phyloP scores from a whole-genome alignment of 2,888 invertebrate species.

The Lasioglossum villosulum region DNA sequence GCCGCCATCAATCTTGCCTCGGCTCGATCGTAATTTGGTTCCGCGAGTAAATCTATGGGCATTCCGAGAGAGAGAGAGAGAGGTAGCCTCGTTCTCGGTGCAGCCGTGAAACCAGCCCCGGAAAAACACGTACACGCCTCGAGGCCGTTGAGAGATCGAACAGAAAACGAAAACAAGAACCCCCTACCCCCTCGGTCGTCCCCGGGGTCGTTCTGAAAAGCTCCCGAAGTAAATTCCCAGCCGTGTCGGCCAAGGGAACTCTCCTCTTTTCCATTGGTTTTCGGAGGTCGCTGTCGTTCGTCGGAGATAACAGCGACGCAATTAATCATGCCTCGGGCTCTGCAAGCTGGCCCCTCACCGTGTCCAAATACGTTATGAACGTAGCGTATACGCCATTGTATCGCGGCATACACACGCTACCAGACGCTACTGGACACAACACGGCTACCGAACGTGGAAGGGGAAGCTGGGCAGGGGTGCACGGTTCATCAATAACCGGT shows the following conservation, averaged over 20 bases:
- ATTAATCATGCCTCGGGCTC: slow-evolving; percentile 62
- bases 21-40: not conserved
- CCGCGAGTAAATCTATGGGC: not conserved
- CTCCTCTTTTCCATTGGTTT: slow-evolving; percentile 19
- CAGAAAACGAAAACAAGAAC: not conserved
- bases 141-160: not conserved
- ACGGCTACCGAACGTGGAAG: slow-evolving; percentile 32
- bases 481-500: slow-evolving; percentile 74
- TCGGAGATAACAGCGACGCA: slow-evolving; percentile 51
- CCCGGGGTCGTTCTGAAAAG: not conserved
- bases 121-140: not conserved
- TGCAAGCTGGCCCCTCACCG: slow-evolving; percentile 37
- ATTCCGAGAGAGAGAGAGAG: not conserved
- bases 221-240: slow-evolving; percentile 13
- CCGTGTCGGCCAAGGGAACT: not conserved
- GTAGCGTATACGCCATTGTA: slow-evolving; percentile 57
- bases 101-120: not conserved
- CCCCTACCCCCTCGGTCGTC: not conserved
- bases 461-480: slow-evolving; percentile 26
- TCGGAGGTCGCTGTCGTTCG: slow-evolving; percentile 31
- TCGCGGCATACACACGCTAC: slow-evolving; percentile 51
- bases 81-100: not conserved
- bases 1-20: not conserved
- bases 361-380: slow-evolving; percentile 66
- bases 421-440: slow-evolving; percentile 53